A percentile compares a stretch with the other conserved stretches of the same genome.
Evolutionary conservation across 2,797 vertebrate genomes (phyloP).

Genomic region (Micromesistius poutassou): DNA sequence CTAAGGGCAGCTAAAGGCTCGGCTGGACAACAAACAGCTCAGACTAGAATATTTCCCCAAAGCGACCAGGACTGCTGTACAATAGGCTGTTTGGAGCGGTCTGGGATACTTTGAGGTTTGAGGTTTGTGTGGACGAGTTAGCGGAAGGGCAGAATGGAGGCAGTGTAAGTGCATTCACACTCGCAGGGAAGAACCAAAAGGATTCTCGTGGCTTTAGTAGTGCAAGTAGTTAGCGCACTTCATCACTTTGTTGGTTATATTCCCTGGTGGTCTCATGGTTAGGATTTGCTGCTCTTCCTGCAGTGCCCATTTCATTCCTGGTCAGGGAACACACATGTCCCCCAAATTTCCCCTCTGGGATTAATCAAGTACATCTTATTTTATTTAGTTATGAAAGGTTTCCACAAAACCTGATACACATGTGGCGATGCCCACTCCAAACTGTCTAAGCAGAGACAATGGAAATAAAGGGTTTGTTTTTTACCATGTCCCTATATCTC

Average conservation of each 20-base stretch:
- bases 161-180: not conserved
- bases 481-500: constrained; percentile 26
- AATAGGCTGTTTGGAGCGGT: not conserved
- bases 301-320: not conserved
- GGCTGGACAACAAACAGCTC: constrained; percentile 13
- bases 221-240: not conserved
- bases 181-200: not conserved
- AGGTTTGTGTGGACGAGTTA: too few species aligned
- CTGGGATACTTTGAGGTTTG: not conserved
- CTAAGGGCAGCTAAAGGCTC: constrained; percentile 28
- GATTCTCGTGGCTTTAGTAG: not conserved
- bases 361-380: not conserved
- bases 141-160: not conserved
- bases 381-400: not conserved
- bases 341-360: not conserved
- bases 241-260: not conserved
- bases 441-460: not conserved
- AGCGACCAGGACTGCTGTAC: not conserved
- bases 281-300: not conserved
- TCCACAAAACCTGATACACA: not conserved
- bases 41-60: constrained; percentile 2
- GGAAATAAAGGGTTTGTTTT: not conserved
- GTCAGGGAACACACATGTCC: not conserved
- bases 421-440: not conserved
- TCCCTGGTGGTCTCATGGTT: not conserved